phyloP scores from a whole-genome alignment of 2,797 vertebrate genomes.

The Paguma larvata region DNA sequence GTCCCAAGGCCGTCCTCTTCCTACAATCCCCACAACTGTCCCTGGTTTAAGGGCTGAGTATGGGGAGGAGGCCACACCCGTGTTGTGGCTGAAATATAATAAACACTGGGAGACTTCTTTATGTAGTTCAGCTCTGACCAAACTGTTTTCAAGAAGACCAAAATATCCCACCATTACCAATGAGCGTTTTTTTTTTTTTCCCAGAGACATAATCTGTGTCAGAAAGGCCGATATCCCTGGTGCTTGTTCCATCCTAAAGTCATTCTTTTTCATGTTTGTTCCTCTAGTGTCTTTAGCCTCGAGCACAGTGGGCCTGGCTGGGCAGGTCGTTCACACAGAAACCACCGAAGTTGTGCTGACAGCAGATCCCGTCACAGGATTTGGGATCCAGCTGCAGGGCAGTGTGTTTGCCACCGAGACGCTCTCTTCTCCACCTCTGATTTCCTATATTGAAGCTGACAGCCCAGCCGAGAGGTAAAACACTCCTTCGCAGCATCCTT shows the following conservation, averaged over 20 bases:
- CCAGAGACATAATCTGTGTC: not conserved
- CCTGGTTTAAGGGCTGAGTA: not conserved
- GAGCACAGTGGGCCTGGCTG: slow-evolving; percentile 97
- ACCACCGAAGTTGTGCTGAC: slow-evolving; percentile 96
- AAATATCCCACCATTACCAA: not conserved
- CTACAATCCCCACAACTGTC: not conserved
- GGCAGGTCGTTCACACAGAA: slow-evolving; percentile 99
- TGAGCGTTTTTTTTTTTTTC: not conserved
- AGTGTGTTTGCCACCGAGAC: slow-evolving; percentile 98
- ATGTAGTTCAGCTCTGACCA: not conserved
- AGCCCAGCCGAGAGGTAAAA: slow-evolving; percentile 97
- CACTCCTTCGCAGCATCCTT: not conserved
- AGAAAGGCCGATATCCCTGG: not conserved
- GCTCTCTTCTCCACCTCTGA: slow-evolving; percentile 97
- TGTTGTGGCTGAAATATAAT: not conserved
- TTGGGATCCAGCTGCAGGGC: slow-evolving; percentile 98
- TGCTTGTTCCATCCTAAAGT: slow-evolving; percentile 44
- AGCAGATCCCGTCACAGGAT: slow-evolving; percentile 96
- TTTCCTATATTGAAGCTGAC: slow-evolving; percentile 98
- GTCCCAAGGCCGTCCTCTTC: not conserved
- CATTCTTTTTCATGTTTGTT: slow-evolving; percentile 77
- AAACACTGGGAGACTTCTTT: not conserved
- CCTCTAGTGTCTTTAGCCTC: slow-evolving; percentile 97
- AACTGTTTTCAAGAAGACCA: not conserved
- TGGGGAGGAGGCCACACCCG: not conserved